Evolutionary conservation across 2,113 vertebrate species (phyloP).

Genomic region (Machaerirhynchus nigripectus): DNA sequence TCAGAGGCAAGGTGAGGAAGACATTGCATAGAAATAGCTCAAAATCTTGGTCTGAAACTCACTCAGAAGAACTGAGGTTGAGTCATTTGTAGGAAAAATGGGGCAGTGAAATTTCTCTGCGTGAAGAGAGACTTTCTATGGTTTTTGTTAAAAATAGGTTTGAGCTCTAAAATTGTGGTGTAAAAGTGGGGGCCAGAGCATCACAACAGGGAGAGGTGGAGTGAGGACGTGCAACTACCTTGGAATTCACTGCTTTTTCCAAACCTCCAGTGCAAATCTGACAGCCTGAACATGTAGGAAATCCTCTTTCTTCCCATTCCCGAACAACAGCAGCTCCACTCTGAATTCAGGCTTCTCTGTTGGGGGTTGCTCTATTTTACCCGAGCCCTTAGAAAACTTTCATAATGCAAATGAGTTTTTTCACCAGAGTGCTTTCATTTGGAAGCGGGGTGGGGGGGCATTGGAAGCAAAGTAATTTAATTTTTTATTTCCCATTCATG

Average conservation of each 20-base stretch:
- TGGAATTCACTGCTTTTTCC: not conserved
- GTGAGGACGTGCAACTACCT: accelerated
- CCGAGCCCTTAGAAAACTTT: not conserved
- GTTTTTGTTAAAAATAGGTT: not conserved
- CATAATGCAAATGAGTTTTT: not conserved
- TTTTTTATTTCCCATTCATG: constrained; percentile 22
- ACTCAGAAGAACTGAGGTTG: not conserved
- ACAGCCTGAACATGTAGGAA: not conserved
- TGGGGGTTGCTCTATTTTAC: not conserved
- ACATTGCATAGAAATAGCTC: not conserved
- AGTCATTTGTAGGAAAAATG: not conserved
- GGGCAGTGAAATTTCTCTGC: too few relatives aligned
- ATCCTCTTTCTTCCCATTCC: not conserved
- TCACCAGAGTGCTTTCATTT: not conserved
- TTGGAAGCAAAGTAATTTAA: not conserved
- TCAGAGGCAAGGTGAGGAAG: not conserved
- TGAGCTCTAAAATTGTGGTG: not conserved
- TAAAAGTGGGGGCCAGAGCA: not conserved
- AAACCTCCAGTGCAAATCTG: not conserved
- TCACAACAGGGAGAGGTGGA: accelerated
- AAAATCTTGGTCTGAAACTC: not conserved
- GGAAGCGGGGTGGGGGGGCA: not conserved
- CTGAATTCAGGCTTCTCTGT: not conserved
- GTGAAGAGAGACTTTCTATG: not conserved
- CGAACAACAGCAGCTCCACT: not conserved